Percentiles rank a stretch among this genome's conserved stretches.
phyloP scores from a whole-genome alignment of 2,113 vertebrate genomes.

The Hippocampus comes region DNA sequence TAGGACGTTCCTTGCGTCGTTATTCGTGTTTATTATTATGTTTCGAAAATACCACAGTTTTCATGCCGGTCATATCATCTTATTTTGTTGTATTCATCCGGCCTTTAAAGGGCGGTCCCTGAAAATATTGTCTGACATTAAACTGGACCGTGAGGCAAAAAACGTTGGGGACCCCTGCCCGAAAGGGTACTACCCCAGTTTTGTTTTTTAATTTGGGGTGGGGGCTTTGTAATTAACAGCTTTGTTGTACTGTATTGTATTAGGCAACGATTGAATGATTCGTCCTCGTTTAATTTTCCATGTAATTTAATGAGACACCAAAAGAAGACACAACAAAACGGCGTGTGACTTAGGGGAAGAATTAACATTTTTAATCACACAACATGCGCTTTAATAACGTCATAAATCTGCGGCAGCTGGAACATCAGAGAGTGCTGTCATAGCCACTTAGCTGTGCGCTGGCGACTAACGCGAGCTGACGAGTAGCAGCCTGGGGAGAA shows the following conservation, averaged over 20 bases:
- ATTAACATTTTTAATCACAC: slow-evolving; percentile 78
- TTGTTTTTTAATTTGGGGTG: no score
- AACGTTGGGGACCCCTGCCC: no score
- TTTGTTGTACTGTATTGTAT: not conserved
- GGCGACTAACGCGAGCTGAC: slow-evolving; percentile 59
- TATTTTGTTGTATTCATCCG: no score
- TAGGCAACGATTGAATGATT: slow-evolving; percentile 68
- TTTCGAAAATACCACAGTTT: no score
- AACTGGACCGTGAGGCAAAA: no score
- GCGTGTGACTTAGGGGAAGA: slow-evolving; percentile 60
- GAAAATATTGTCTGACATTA: no score
- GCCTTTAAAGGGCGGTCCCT: no score
- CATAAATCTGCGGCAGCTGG: slow-evolving; percentile 72
- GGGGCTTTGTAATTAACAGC: not conserved
- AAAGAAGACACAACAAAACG: slow-evolving; percentile 59
- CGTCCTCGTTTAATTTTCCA: slow-evolving; percentile 70
- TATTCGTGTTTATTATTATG: no score
- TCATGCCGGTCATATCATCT: no score
- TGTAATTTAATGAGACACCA: slow-evolving; percentile 75
- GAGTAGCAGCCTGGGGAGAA: slow-evolving; percentile 41
- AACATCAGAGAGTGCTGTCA: slow-evolving; percentile 65
- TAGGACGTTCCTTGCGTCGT: no score
- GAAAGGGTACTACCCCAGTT: no score
- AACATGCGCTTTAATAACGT: slow-evolving; percentile 75
- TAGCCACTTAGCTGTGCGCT: slow-evolving; percentile 64